These are phyloP conservation scores for Matsumurasca onukii DNA, from an alignment of 1,140 invertebrate genomes.

Conservation along the genomic window DNA sequence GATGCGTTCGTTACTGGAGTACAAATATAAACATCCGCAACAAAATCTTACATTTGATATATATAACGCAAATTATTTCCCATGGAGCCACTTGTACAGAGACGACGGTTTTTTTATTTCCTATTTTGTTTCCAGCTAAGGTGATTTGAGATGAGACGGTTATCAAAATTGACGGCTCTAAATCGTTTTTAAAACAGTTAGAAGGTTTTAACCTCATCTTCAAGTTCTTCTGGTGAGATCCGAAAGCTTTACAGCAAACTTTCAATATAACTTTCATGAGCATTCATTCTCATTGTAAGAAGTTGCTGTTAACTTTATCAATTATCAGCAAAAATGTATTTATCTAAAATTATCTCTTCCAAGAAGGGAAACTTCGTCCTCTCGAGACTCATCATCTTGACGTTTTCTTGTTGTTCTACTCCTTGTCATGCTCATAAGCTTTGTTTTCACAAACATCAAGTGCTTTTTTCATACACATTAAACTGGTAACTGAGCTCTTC, in stretches of 20 bases:
- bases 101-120: conserved; percentile 11
- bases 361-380: background rate
- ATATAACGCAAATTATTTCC: conserved; percentile 15
- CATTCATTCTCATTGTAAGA: background rate
- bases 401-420: background rate
- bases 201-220: background rate
- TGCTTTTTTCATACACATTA: conserved; percentile 23
- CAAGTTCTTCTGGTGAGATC: background rate
- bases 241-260: background rate
- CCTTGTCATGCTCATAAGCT: background rate
- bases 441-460: conserved; percentile 11
- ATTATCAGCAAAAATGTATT: conserved; percentile 16
- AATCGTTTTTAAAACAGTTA: conserved; percentile 8
- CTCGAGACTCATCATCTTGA: conserved; percentile 14
- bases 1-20: conserved; percentile 21
- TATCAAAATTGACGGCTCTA: background rate
- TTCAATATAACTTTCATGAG: background rate
- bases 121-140: background rate
- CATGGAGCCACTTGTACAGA: conserved; percentile 20
- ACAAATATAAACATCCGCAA: conserved; percentile 20
- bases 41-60: conserved; percentile 22
- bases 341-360: conserved; percentile 7
- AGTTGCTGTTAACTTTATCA: conserved; percentile 11
- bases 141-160: background rate
- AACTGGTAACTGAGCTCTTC: conserved; percentile 26